A percentile compares a stretch with the other conserved stretches of the same genome.
Conservation (phyloP, 2,797 vertebrate genomes). For the Eulemur coronatus region DNA sequence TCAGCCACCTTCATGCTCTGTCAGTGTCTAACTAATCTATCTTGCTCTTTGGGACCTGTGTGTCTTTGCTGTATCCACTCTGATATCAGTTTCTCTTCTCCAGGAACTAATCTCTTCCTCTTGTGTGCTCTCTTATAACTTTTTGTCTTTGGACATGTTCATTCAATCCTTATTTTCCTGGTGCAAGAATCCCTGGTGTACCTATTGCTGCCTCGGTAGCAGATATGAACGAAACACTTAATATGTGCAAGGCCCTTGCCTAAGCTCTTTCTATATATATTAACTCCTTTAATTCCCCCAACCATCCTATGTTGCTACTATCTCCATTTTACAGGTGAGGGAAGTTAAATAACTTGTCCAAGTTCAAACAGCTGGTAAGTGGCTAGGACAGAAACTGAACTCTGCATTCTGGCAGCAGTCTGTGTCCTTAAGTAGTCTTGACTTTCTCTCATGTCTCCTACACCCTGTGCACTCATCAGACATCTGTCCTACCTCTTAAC, state of each 20-base stretch:
- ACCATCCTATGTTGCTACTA: rapidly evolving
- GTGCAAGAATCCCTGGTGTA: background rate
- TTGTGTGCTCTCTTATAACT: background rate
- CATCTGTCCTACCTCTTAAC: background rate
- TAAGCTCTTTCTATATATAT: background rate
- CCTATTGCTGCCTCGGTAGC: background rate
- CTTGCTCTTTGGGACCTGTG: background rate
- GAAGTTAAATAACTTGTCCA: background rate
- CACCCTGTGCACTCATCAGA: background rate
- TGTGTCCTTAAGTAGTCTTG: background rate
- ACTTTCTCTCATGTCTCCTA: background rate
- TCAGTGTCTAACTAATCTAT: background rate
- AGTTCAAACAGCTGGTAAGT: background rate
- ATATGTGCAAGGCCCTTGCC: background rate
- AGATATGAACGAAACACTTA: background rate
- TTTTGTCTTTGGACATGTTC: background rate
- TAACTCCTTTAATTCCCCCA: background rate
- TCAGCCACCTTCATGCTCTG: background rate
- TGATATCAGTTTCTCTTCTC: background rate
- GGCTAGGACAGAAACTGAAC: background rate
- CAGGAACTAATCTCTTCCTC: background rate
- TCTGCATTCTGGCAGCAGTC: background rate
- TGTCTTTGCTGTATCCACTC: background rate
- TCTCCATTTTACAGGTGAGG: background rate
- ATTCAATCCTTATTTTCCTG: background rate